Percentiles rank a stretch among this genome's conserved stretches.
These are phyloP conservation scores for Brachynemurus nebulosus DNA, from an alignment of 2,888 invertebrate species.

Conservation along the genomic window DNA sequence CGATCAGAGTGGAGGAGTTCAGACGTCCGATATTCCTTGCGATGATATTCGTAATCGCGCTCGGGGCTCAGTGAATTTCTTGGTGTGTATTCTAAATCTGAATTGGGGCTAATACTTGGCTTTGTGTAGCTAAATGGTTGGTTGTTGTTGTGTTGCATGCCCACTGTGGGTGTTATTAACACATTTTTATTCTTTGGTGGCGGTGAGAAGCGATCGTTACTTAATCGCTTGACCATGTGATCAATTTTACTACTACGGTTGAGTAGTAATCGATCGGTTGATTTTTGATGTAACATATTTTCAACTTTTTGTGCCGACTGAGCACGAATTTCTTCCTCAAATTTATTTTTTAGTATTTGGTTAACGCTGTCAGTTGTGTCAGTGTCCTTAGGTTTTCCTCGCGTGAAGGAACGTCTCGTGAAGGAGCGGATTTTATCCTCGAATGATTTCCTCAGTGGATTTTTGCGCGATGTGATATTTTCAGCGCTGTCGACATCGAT, in stretches of 20 bases:
- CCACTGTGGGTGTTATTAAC: constrained; percentile 43
- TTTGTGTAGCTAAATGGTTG: constrained; percentile 71
- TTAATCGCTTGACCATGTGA: constrained; percentile 60
- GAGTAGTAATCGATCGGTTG: constrained; percentile 50
- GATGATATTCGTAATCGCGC: neutral
- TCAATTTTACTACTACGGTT: constrained; percentile 62
- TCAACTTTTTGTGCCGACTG: constrained; percentile 9
- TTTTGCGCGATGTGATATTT: constrained; percentile 26
- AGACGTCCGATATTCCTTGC: neutral
- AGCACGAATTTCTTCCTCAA: constrained; percentile 21
- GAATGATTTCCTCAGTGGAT: constrained; percentile 13
- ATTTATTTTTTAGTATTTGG: constrained; percentile 9
- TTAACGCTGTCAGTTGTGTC: constrained; percentile 18
- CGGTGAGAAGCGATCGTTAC: constrained; percentile 53
- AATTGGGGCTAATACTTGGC: constrained; percentile 19
- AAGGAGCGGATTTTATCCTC: constrained; percentile 3
- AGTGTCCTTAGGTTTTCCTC: constrained; percentile 20
- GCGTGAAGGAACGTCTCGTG: constrained; percentile 4
- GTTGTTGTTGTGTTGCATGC: constrained; percentile 52
- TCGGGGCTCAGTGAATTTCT: constrained; percentile 5
- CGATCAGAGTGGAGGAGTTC: neutral
- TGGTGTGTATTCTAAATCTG: neutral
- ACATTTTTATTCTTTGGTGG: constrained; percentile 42
- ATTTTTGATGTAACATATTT: constrained; percentile 60
- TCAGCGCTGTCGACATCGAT: constrained; percentile 31